phyloP scores from a whole-genome alignment of 1,140 invertebrate genomes.

The Pseudachorutes palmiensis region DNA sequence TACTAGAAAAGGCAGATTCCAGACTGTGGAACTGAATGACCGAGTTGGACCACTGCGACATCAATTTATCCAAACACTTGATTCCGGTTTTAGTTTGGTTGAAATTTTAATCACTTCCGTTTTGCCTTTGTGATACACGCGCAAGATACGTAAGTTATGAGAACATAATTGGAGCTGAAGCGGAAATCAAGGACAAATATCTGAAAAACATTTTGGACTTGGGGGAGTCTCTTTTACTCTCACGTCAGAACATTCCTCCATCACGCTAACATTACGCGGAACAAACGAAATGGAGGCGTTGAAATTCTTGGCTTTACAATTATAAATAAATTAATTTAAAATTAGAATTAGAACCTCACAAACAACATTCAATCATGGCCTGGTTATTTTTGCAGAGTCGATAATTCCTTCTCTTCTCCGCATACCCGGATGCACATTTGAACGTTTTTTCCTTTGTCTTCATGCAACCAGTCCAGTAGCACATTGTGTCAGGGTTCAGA shows the following conservation, averaged over 20 bases:
- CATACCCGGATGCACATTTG: conserved; percentile 13
- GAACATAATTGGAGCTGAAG: not conserved
- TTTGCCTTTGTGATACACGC: not conserved
- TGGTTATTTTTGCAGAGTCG: conserved; percentile 10
- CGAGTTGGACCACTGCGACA: not conserved
- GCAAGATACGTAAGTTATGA: too few relatives aligned
- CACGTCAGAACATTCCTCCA: too few relatives aligned
- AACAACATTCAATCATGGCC: conserved; percentile 6
- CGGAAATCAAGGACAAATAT: too few relatives aligned
- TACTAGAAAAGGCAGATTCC: conserved; percentile 2
- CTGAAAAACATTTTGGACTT: too few relatives aligned
- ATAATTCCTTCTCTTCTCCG: conserved; percentile 10
- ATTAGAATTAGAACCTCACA: not conserved
- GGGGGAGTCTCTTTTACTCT: too few relatives aligned
- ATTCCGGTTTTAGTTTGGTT: not conserved
- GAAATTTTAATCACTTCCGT: not conserved
- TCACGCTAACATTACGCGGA: too few relatives aligned
- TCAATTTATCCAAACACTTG: not conserved
- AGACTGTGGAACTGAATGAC: not conserved
- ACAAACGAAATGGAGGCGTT: too few relatives aligned
- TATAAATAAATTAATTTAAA: too few relatives aligned
- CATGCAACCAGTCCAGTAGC: conserved; percentile 11
- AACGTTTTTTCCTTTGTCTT: conserved; percentile 7
- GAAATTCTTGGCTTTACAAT: too few relatives aligned
- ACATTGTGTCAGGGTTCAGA: not conserved